phyloP scores from a whole-genome alignment of 2,113 vertebrate genomes.

The Microcebus murinus region DNA sequence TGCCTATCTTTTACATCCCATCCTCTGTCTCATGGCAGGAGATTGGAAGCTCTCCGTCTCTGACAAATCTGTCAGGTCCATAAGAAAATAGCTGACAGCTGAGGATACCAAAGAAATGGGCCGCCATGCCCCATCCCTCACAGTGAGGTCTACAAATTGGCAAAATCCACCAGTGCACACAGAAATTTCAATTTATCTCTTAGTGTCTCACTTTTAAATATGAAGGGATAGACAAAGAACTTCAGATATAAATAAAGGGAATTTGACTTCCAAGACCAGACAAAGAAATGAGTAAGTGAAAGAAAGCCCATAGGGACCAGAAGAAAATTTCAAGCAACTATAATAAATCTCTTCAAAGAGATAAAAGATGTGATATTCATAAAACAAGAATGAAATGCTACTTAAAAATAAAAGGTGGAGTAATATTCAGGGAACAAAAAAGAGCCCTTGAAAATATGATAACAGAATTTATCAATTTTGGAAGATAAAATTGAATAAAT shows the following conservation, averaged over 20 bases:
- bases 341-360: background rate
- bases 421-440: background rate
- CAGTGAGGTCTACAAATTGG: background rate
- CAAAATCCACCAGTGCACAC: background rate
- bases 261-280: background rate
- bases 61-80: background rate
- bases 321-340: background rate
- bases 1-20: background rate
- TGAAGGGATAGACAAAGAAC: background rate
- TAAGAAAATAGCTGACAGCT: background rate
- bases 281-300: slow-evolving; percentile 14
- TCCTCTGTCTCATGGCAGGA: background rate
- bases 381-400: background rate
- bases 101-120: background rate
- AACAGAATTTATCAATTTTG: background rate
- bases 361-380: background rate
- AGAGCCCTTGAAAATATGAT: background rate
- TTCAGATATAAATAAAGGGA: background rate
- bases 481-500: background rate
- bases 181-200: background rate
- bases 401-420: background rate
- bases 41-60: background rate
- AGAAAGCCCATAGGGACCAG: background rate
- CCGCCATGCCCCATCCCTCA: background rate
- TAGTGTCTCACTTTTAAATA: background rate